Evolutionary conservation across 2,113 vertebrate genomes (phyloP).

Genomic region (Megaceryle maxima): DNA sequence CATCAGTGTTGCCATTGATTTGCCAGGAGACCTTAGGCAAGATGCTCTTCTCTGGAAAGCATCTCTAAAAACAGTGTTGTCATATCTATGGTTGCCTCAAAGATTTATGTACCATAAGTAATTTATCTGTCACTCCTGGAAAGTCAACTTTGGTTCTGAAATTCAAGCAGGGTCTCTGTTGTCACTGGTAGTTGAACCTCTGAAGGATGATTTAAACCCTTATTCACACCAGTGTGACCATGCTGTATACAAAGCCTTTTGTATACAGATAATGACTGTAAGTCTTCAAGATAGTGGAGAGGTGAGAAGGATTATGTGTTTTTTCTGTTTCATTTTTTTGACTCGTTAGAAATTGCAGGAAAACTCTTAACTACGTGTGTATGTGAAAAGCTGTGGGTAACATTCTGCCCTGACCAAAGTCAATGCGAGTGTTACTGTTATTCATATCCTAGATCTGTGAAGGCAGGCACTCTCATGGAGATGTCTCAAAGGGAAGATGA

Average conservation of each 20-base stretch:
- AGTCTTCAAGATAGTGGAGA: neutral
- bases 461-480: neutral
- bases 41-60: neutral
- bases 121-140: neutral
- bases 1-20: neutral
- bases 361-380: neutral
- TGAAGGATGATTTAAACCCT: neutral
- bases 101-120: neutral
- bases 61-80: neutral
- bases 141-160: neutral
- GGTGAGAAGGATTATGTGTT: neutral
- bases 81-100: neutral
- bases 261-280: neutral
- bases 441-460: neutral
- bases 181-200: neutral
- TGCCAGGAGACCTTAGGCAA: neutral
- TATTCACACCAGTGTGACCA: neutral
- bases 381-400: neutral
- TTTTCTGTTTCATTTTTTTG: neutral
- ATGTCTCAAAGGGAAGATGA: neutral
- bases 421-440: neutral
- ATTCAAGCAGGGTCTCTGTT: neutral
- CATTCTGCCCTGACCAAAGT: neutral
- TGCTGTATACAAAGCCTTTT: neutral
- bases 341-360: neutral